Evolutionary conservation across 2,888 invertebrate species (phyloP), one percentile per base, ranked within the genome.

Genomic region (Lasioglossum oenotherae): DNA sequence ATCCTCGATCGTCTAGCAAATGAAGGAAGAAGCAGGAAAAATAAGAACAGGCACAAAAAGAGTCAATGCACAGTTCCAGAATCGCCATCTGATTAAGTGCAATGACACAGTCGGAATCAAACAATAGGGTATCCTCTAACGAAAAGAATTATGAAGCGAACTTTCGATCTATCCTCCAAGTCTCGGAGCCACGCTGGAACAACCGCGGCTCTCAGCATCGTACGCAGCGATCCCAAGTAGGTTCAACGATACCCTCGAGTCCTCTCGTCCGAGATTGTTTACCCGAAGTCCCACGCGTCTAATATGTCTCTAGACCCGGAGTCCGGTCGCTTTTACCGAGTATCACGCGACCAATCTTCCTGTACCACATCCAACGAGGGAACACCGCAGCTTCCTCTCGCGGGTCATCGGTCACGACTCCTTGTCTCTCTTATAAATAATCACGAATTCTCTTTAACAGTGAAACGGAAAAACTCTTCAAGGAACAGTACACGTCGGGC

Each of bases 271-370:
- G 19, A 67, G 67, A 31, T 67, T 67, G 67, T 35, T 67, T 67
- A 67, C 67, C 31, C 67, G 35, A 67, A 67, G 67, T 67, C 67
- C 67, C 67, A 67, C 67, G 67, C 67, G 35, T 35, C 31, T 67
- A 67, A 67, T 67, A 35, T 67, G 60, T 60, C 60, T 31, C 60
- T 60, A 60, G 60, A 27, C 60, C 60, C 60, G 5, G 60, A n/a
- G 60, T 60, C 60, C 60, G 60, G 60, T 60, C 60, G 60, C 60
- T 60, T 60, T 60, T 60, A 60, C 60, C 60, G 31, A 60, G 60
- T 60, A 60, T 60, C 60, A 60, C 60, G 60, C 60, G 60, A 60
- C 60, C 60, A 60, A 60, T 60, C 60, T 60, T 60, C 60, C 60
- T 27, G 60, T 27, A 27, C 27, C 60, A 60, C 14, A 27, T 60